Evolutionary conservation across 2,113 vertebrate species (phyloP), one percentile per base, ranked within the genome.

Genomic region (Centropus bengalensis): DNA sequence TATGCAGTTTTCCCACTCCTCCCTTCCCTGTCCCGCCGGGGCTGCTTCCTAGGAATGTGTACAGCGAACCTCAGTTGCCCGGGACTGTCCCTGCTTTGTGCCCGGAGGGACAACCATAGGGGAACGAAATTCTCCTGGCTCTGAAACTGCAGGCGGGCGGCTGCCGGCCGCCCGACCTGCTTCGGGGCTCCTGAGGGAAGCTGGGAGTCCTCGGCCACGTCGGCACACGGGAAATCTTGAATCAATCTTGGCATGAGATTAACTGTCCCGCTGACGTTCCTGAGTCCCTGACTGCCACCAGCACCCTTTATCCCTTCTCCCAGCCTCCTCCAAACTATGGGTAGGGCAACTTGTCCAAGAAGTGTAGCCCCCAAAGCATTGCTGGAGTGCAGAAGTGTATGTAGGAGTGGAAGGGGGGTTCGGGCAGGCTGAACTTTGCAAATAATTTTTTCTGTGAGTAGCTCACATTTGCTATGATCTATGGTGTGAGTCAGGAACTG

Each of bases 401-500:
- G 1, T 10, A 0, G 3, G 71, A 45, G 63, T 52, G 27, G 33
- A 74, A 52, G 27, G n/a, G 12, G 49, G 54, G 40, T 4, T 27
- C 55, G 64, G 55, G 38, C n/a, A 40, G 62, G n/a, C n/a, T 69
- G 86, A 95, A 96, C 76, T 92, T 91, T 7, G 44, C 73, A 36
- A 88, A 63, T 49, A 20, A 78, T 95, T 96, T 90, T 90, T 91
- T 71, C 88, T 95, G 0, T 83, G 88, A 88, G 93, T 90, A 86
- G 76, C 40, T 93, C 93, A 54, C 62, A 11, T 89, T 93, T 86
- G 66, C 82, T 80, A 79, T 96, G 89, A 97, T 94, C 94, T 97
- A 83, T 56, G 55, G 90, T 75, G 94, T 88, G 89, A 97, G 90
- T 84, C 88, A 87, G 86, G 86, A 95, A 78, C 86, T 11, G 90